Conservation (phyloP, 1,140 invertebrate genomes). For the Dryas iulia region DNA sequence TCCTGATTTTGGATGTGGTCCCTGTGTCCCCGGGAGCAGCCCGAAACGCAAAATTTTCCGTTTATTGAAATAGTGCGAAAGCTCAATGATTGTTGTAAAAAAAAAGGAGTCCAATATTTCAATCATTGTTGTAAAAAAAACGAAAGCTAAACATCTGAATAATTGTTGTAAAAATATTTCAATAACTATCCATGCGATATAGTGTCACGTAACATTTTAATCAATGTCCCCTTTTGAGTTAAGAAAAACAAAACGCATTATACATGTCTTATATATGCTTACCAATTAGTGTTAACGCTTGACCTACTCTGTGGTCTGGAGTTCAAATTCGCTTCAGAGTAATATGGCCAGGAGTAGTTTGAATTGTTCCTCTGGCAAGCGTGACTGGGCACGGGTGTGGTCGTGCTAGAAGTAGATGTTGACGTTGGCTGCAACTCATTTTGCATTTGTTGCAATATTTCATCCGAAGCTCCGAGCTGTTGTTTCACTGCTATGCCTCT, state of each 20-base stretch:
- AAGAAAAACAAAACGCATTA: neutral
- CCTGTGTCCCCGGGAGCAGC: too few relatives aligned
- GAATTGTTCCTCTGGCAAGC: slow-evolving; percentile 67
- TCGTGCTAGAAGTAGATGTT: slow-evolving; percentile 48
- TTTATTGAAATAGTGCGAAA: too few relatives aligned
- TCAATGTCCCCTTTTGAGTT: neutral
- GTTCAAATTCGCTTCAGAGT: slow-evolving; percentile 81
- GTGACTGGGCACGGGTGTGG: slow-evolving; percentile 73
- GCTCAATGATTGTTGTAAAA: too few relatives aligned
- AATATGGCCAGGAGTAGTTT: slow-evolving; percentile 83
- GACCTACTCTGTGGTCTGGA: slow-evolving; percentile 65
- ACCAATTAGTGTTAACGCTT: slow-evolving; percentile 64
- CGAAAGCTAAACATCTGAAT: too few relatives aligned
- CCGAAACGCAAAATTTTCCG: too few relatives aligned
- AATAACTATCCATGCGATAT: too few relatives aligned
- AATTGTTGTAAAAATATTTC: too few relatives aligned
- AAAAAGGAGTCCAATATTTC: too few relatives aligned
- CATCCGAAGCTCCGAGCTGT: slow-evolving; percentile 88
- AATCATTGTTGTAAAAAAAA: too few relatives aligned
- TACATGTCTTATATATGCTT: slow-evolving; percentile 30
- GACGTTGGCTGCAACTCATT: slow-evolving; percentile 83
- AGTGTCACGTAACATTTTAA: too few relatives aligned
- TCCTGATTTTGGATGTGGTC: too few relatives aligned
- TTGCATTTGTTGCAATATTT: slow-evolving; percentile 91
- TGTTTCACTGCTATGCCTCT: slow-evolving; percentile 82